Base-by-base conservation (phyloP, 2,888 invertebrate genomes). In the Graphium colonna region DNA sequence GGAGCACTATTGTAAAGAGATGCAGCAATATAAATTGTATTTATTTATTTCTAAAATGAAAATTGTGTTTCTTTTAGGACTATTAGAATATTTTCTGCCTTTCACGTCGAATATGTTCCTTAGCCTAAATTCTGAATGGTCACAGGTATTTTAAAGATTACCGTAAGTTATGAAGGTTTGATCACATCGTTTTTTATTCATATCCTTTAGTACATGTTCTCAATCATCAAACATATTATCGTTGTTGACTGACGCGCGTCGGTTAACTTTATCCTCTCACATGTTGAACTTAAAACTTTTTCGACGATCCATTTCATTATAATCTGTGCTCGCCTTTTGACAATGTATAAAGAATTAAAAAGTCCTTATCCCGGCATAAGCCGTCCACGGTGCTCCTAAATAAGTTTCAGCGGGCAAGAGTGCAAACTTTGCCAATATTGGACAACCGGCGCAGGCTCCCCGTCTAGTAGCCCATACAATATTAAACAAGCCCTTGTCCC, bases 391-490 rank as follows among this genome's bases (percentile, higher is more conserved):
- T 38, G 64, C 68, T 65, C 59, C 60, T 63, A 63, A 62, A 64
- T 60, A 67, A 65, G 56, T 62, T 51, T 54, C 49, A 60, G 63
- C 60, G 56, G 60, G 58, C 65, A 60, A 55, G 50, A 58, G 28
- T 21, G 17, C 16, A 44, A 73, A 74, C 64, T 73, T 73, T 64
- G 46, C 64, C 65, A 71, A 73, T 72, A 69, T 66, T 62, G 65
- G 59, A 62, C 62, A 67, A 63, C 65, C 56, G 50, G 54, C 55
- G 51, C 63, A 57, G 36, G 44, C 44, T 41, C 13, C 39, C 49
- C 38, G 40, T 12, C n/a, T n/a, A 16, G 18, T 42, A 21, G 28
- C 44, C 38, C 49, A 39, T 44, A 53, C 53, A 49, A 53, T 53
- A 49, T 49, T 53, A 53, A 49, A 33, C 44, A 33, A 16, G 15